Evolutionary conservation across 2,797 vertebrate genomes (phyloP).

Genomic region (Gadopsis marmoratus): DNA sequence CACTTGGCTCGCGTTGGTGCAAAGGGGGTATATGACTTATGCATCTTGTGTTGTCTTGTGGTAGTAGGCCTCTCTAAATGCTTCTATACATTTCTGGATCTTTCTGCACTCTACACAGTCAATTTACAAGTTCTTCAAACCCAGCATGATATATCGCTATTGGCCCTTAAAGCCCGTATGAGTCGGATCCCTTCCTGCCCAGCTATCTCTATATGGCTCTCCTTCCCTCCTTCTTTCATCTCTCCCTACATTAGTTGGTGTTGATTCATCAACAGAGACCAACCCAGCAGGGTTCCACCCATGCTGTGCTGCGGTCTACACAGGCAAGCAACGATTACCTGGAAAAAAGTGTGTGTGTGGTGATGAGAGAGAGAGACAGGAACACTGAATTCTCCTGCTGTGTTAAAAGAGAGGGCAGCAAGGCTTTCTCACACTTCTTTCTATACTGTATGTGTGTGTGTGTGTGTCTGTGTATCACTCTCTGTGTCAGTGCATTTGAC

Average conservation of each 20-base stretch:
- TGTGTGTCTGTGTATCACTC: slow-evolving; percentile 1
- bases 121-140: slow-evolving; percentile 31
- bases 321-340: slow-evolving; percentile 40
- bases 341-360: slow-evolving; percentile 11
- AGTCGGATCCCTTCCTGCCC: slow-evolving; percentile 11
- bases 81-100: background rate
- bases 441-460: background rate
- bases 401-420: slow-evolving; percentile 65
- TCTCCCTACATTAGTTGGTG: slow-evolving; percentile 65
- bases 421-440: slow-evolving; percentile 41
- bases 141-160: slow-evolving; percentile 30
- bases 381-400: slow-evolving; percentile 57
- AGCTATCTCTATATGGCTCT: slow-evolving; percentile 17
- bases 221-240: slow-evolving; percentile 58
- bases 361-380: slow-evolving; percentile 19
- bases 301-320: slow-evolving; percentile 56
- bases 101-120: background rate
- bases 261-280: slow-evolving; percentile 74
- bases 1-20: too few species aligned
- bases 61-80: background rate
- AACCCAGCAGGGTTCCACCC: slow-evolving; percentile 57
- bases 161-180: slow-evolving; percentile 24
- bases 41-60: background rate
- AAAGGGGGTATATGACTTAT: too few species aligned
- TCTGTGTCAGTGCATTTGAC: slow-evolving; percentile 30